phyloP scores from a whole-genome alignment of 1,140 invertebrate species.

The Bursaphelenchus mucronatus region DNA sequence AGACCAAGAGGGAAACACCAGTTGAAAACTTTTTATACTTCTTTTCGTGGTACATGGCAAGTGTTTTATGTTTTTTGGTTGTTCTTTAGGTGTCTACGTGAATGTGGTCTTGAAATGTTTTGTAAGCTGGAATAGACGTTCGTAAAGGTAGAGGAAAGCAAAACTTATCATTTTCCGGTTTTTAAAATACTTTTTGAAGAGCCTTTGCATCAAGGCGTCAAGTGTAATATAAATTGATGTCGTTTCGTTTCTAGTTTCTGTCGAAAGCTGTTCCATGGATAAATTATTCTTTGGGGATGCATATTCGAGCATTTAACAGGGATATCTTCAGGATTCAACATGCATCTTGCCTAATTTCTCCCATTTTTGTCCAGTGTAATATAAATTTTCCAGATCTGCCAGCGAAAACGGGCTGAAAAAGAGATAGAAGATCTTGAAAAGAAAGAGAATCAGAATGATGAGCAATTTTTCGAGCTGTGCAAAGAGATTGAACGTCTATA shows the following conservation, averaged over 20 bases:
- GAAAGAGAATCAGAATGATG: conserved; percentile 25
- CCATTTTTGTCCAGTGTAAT: neutral
- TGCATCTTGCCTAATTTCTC: no score
- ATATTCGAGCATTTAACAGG: no score
- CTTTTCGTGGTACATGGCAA: conserved; percentile 50
- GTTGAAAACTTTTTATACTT: conserved; percentile 42
- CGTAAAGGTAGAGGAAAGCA: no score
- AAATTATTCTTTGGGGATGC: neutral
- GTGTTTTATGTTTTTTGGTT: conserved; percentile 1
- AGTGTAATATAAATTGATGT: no score
- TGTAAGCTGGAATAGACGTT: no score
- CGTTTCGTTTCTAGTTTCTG: neutral
- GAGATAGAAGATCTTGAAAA: conserved; percentile 36
- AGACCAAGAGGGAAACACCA: conserved; percentile 24
- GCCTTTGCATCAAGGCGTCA: no score
- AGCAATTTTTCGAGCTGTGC: conserved; percentile 25
- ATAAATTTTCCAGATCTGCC: conserved; percentile 27
- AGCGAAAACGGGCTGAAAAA: conserved; percentile 30
- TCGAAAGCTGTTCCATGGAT: neutral
- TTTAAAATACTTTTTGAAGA: no score
- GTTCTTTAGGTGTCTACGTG: neutral
- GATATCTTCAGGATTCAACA: no score
- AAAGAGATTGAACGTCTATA: conserved; percentile 38
- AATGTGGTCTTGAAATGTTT: no score
- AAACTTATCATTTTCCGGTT: no score